Conservation (phyloP, 2,797 vertebrate genomes). For the Chaetodon trifasciatus region DNA sequence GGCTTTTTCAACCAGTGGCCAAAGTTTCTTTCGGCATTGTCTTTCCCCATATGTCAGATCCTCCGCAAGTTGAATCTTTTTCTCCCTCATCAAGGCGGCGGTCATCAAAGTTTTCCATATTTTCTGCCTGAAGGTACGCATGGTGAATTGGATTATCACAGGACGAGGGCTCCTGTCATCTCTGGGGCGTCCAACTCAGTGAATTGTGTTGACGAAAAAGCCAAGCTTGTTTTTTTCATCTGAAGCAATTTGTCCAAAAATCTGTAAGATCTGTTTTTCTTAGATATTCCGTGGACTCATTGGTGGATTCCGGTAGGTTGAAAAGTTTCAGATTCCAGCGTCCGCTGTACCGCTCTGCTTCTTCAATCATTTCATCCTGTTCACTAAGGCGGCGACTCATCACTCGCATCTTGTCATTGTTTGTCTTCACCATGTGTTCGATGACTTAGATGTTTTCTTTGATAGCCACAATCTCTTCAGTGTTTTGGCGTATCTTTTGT, state of each 20-base stretch:
- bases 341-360: neutral
- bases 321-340: neutral
- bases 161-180: neutral
- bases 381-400: neutral
- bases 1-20: neutral
- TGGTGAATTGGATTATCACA: neutral
- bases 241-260: neutral
- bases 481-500: neutral
- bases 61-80: neutral
- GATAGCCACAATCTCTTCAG: neutral
- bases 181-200: neutral
- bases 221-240: neutral
- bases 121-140: neutral
- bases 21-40: neutral
- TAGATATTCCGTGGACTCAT: neutral
- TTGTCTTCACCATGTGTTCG: neutral
- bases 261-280: neutral
- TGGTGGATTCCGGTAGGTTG: neutral
- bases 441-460: neutral
- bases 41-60: neutral
- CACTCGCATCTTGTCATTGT: neutral
- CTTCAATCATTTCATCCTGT: neutral
- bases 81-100: neutral
- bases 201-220: neutral
- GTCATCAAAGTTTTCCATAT: neutral